A percentile compares a stretch with the other conserved stretches of the same genome.
Conservation (phyloP, 2,113 vertebrate species). For the Amblyopsis rosae region DNA sequence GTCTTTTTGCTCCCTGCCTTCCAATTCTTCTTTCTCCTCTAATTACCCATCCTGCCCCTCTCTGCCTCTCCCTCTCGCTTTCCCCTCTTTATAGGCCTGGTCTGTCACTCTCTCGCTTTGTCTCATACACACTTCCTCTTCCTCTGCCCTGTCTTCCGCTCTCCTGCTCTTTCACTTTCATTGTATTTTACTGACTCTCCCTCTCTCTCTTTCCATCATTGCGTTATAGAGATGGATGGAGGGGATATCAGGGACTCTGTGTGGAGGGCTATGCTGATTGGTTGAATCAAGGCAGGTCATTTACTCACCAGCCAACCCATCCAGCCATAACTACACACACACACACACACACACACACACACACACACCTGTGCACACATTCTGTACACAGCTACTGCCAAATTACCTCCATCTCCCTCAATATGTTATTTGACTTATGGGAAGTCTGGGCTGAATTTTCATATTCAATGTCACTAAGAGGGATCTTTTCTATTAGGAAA, state of each 20-base stretch:
- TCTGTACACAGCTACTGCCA: conserved; percentile 15
- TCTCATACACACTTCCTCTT: background rate
- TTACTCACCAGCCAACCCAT: conserved; percentile 58
- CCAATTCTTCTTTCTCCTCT: background rate
- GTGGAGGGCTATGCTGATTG: conserved; percentile 66
- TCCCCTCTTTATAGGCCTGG: background rate
- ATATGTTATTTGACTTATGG: conserved; percentile 54
- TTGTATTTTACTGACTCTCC: background rate
- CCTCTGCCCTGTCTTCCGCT: background rate
- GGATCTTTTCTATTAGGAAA: conserved; percentile 48
- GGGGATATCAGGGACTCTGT: conserved; percentile 56
- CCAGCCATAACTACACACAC: conserved; percentile 51
- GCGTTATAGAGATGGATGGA: conserved; percentile 71
- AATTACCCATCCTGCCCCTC: background rate
- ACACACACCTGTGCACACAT: background rate
- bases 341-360: background rate
- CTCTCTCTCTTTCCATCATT: conserved; percentile 58
- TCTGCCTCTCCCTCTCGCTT: background rate
- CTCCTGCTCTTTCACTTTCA: background rate
- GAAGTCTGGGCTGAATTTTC: conserved; percentile 34
- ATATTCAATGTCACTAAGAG: conserved; percentile 34
- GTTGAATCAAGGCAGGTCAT: conserved; percentile 69
- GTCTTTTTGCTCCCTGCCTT: conserved; percentile 52
- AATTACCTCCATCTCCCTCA: conserved; percentile 61
- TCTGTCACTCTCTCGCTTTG: background rate